These are phyloP conservation scores for Rhinichthys klamathensis DNA, from an alignment of 2,113 vertebrate species.

Conservation along the genomic window DNA sequence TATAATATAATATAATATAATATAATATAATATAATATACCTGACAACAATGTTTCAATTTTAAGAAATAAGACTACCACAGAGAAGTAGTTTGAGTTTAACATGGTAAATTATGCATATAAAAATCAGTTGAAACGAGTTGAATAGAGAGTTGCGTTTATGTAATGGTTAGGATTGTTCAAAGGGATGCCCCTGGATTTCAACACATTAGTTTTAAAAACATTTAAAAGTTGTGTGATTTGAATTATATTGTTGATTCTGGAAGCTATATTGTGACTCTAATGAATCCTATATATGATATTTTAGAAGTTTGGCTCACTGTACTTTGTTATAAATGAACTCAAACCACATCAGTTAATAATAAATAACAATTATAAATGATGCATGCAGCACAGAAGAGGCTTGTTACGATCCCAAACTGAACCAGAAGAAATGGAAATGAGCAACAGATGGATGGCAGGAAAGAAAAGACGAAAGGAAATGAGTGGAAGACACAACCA, in stretches of 20 bases:
- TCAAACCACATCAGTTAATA: not conserved
- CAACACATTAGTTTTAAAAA: slow-evolving; percentile 1
- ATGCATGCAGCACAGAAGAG: slow-evolving; percentile 10
- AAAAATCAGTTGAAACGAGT: not conserved
- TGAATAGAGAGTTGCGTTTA: not conserved
- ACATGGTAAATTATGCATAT: not conserved
- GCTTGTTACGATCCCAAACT: slow-evolving; percentile 24
- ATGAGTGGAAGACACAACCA: slow-evolving; percentile 58
- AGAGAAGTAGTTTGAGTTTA: too few species aligned
- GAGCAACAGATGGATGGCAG: slow-evolving; percentile 77
- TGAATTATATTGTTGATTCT: not conserved
- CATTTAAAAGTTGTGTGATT: not conserved
- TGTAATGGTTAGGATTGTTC: not conserved
- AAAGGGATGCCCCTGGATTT: not conserved
- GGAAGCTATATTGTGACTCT: not conserved
- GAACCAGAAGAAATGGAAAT: slow-evolving; percentile 60
- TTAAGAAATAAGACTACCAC: too few species aligned
- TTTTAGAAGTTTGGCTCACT: not conserved
- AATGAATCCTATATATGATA: not conserved
- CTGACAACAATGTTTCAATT: too few species aligned
- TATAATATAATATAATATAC: not conserved
- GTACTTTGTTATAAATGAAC: not conserved
- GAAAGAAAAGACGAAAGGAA: slow-evolving; percentile 60
- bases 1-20: not conserved
- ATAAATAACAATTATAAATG: not conserved